Evolutionary conservation across 2,888 invertebrate genomes (phyloP).

Genomic region (Yponomeuta plumbellus): DNA sequence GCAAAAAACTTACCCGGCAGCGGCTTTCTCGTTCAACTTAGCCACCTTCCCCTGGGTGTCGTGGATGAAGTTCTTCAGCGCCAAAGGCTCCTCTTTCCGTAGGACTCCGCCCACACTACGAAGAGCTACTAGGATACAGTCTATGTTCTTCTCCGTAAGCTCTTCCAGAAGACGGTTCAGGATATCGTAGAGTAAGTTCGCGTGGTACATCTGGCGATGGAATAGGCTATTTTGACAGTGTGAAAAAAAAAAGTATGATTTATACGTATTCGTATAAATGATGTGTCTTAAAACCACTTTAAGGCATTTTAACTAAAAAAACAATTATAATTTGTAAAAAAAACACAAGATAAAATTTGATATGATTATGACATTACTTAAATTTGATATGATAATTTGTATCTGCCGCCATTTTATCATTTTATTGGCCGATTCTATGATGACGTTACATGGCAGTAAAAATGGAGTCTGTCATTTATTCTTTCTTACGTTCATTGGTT

Average conservation of each 20-base stretch:
- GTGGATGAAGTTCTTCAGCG: slow-evolving; percentile 85
- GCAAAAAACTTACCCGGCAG: slow-evolving; percentile 53
- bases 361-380: too few species aligned
- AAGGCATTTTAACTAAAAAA: too few species aligned
- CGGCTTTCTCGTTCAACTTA: slow-evolving; percentile 36
- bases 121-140: slow-evolving; percentile 86
- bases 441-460: too few species aligned
- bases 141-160: slow-evolving; percentile 86
- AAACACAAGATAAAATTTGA: too few species aligned
- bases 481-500: too few species aligned
- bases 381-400: too few species aligned
- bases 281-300: too few species aligned
- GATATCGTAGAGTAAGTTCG: slow-evolving; percentile 87
- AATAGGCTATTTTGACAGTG: background rate
- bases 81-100: slow-evolving; percentile 89
- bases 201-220: slow-evolving; percentile 81
- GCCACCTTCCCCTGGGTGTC: slow-evolving; percentile 79
- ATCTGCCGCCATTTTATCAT: too few species aligned
- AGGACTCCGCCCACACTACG: slow-evolving; percentile 89
- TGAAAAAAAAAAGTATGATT: slow-evolving; percentile 28
- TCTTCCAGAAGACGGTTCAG: slow-evolving; percentile 79
- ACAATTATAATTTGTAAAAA: too few species aligned
- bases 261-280: too few species aligned
- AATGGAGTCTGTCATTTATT: too few species aligned
- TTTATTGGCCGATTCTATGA: too few species aligned